phyloP scores from a whole-genome alignment of 2,113 vertebrate species.

The Tor tambroides region DNA sequence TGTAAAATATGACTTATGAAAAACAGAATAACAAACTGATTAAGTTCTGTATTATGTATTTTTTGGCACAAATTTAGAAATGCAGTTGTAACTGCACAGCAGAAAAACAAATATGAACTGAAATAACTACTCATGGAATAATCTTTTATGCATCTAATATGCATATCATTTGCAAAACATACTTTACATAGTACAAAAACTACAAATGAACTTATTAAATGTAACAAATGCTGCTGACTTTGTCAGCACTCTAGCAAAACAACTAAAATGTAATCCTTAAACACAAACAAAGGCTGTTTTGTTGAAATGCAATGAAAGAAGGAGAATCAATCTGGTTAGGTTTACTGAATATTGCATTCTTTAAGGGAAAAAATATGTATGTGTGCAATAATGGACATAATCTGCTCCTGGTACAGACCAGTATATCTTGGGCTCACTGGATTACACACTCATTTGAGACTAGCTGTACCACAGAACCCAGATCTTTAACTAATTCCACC shows the following conservation, averaged over 20 bases:
- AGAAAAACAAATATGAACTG: not conserved
- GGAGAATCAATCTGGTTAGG: not conserved
- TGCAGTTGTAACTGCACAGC: not conserved
- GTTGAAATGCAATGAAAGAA: not conserved
- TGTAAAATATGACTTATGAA: no score
- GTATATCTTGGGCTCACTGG: not conserved
- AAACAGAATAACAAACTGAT: not conserved
- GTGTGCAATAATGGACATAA: not conserved
- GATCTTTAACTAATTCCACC: not conserved
- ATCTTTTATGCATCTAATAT: not conserved
- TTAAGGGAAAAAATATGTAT: not conserved
- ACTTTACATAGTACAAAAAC: not conserved
- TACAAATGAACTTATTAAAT: not conserved
- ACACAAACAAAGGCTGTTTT: slow-evolving; percentile 19
- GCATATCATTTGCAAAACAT: not conserved
- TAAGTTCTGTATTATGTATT: not conserved
- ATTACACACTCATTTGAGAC: slow-evolving; percentile 9
- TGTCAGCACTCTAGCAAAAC: not conserved
- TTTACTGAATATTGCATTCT: not conserved
- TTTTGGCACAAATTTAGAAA: not conserved
- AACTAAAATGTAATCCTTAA: not conserved
- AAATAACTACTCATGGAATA: not conserved
- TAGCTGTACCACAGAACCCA: not conserved
- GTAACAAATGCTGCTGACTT: not conserved
- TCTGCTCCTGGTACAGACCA: slow-evolving; percentile 36